Base-by-base conservation (phyloP, 2,888 invertebrate species). In the Chymomyza fuscimana region DNA sequence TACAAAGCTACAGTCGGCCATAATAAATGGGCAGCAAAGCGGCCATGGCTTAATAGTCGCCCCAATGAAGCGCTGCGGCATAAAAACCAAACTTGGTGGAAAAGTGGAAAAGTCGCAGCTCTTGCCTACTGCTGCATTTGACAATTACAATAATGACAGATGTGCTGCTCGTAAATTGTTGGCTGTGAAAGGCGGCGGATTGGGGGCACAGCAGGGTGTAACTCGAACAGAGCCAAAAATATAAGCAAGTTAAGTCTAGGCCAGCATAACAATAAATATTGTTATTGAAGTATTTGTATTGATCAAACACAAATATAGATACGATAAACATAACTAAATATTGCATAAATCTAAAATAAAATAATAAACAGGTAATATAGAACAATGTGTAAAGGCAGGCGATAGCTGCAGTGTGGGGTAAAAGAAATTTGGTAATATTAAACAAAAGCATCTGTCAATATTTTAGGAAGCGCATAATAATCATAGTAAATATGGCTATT, bases 81-180 rank as follows among this genome's bases (percentile, higher is more conserved):
- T 51, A 25, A 51, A 54, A 54, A 54, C 16, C 40, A 46, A 46
- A 46, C 40, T 19, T 19, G 52, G 32, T 7, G 32, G 19, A 16
- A 19, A 54, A n/a, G 52, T 19, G 51, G 19, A 54, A 16, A 54
- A 54, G 16, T 54, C 52, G 19, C 7, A 19, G 52, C 32, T 54
- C 52, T 32, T 32, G 32, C 32, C 9, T 25, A 15, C 36, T 52
- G 62, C 19, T 52, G 46, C 63, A 56, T 61, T 61, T 54, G 71
- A 77, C 79, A 80, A 81, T 86, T 77, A 79, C 87, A 78, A 87
- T 87, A 84, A 87, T 79, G 79, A 87, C 85, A 88, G 77, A 87
- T 86, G 87, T 71, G 74, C 36, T 63, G 25, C 16, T 51, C 65
- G 62, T 68, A 68, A 72, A 72, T 68, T 68, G 4, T 63, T 46